A percentile compares a stretch with the other conserved stretches of the same genome.
These are phyloP conservation scores for Platycnemis pennipes DNA, from an alignment of 2,888 invertebrate species.

Conservation along the genomic window DNA sequence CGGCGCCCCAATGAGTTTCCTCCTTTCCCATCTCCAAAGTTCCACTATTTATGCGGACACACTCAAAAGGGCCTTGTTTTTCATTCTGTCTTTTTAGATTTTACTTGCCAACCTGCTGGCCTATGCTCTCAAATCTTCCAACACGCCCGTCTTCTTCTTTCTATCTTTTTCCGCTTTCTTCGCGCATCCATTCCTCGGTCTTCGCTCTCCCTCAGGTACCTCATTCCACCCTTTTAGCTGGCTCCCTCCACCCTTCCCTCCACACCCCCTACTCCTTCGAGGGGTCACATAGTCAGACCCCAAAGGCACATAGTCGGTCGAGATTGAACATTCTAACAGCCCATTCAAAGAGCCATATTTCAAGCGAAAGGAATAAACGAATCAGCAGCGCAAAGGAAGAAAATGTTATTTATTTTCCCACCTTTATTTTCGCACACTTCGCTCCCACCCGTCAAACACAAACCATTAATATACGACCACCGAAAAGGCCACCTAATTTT, in stretches of 20 bases:
- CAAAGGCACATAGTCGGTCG: background rate
- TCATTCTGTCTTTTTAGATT: background rate
- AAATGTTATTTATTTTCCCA: background rate
- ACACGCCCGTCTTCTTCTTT: background rate
- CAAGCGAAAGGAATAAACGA: background rate
- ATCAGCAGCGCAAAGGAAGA: background rate
- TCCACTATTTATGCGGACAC: conserved; percentile 3
- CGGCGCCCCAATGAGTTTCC: background rate
- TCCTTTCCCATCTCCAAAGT: background rate
- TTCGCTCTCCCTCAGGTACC: background rate
- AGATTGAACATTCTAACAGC: conserved; percentile 26
- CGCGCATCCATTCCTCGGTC: background rate
- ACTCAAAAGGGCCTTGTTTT: background rate
- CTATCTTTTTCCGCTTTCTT: background rate
- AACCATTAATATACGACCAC: too few species aligned
- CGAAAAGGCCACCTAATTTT: background rate
- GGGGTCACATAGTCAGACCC: background rate
- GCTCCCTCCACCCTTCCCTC: background rate
- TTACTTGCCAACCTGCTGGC: background rate
- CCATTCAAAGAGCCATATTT: conserved; percentile 39
- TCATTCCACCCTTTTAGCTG: background rate
- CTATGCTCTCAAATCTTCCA: background rate
- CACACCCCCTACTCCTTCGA: background rate
- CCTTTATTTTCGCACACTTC: background rate
- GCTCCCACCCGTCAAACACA: background rate